Evolutionary conservation across 2,888 invertebrate genomes (phyloP).

Genomic region (Apodemia mormo): DNA sequence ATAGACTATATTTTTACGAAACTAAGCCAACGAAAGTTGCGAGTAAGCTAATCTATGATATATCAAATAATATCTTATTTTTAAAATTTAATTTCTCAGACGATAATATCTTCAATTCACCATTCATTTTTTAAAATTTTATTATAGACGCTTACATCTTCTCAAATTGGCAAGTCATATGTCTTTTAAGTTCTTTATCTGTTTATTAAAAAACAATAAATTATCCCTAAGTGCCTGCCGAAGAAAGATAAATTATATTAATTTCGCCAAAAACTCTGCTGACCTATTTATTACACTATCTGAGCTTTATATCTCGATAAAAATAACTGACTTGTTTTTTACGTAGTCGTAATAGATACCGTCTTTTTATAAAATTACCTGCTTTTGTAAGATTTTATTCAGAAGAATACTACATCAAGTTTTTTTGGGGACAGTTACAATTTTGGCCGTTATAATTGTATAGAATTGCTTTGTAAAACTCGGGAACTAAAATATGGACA

Average conservation of each 20-base stretch:
- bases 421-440: conserved; percentile 77
- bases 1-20: no score
- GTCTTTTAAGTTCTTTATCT: conserved; percentile 31
- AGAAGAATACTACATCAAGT: conserved; percentile 59
- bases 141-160: not conserved
- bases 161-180: not conserved
- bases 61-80: no score
- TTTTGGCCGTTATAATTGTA: conserved; percentile 82
- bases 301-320: conserved; percentile 54
- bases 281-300: conserved; percentile 76
- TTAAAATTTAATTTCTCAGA: not conserved
- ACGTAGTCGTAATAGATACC: conserved; percentile 52
- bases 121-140: not conserved
- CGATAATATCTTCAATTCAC: not conserved
- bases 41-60: no score
- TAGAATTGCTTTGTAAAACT: conserved; percentile 73
- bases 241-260: conserved; percentile 68
- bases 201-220: conserved; percentile 75
- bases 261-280: conserved; percentile 52
- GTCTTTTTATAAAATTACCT: conserved; percentile 72
- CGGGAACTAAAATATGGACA: conserved; percentile 50
- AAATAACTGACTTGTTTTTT: conserved; percentile 67
- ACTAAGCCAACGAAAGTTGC: no score
- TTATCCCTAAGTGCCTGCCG: conserved; percentile 55
- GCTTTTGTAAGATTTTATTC: conserved; percentile 66